Conservation (phyloP, 2,888 invertebrate species). For the Sicus ferrugineus region DNA sequence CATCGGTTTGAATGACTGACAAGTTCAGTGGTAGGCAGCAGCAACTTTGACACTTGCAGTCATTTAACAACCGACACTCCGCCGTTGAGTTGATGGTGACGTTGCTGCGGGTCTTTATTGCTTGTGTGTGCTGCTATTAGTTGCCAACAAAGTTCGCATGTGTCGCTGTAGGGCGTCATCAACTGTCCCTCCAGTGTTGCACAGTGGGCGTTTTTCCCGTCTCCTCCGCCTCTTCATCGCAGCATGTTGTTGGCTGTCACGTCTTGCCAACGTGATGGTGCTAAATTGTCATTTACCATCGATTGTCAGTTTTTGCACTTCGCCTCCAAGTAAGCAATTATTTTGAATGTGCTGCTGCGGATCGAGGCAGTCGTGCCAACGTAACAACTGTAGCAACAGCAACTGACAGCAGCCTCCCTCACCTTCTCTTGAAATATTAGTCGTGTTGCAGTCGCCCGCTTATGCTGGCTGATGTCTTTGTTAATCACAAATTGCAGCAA, state of each 20-base stretch:
- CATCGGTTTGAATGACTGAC: background rate
- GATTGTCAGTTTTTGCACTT: constrained; percentile 7
- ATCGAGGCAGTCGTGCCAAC: background rate
- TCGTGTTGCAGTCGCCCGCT: background rate
- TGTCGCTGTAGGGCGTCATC: background rate
- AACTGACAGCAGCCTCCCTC: too few species aligned
- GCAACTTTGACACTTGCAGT: too few species aligned
- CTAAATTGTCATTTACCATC: constrained; percentile 7
- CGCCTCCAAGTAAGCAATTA: constrained; percentile 9
- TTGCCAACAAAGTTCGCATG: background rate
- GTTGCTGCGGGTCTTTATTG: background rate
- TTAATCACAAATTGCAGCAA: too few species aligned
- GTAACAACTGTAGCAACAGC: too few species aligned
- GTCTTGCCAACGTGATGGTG: background rate
- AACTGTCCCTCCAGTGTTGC: too few species aligned
- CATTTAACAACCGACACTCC: background rate
- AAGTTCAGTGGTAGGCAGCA: background rate
- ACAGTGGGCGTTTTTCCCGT: background rate
- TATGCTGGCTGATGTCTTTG: background rate
- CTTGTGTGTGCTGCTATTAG: background rate
- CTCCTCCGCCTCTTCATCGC: background rate
- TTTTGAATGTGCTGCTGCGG: background rate
- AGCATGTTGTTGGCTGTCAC: background rate
- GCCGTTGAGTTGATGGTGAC: background rate
- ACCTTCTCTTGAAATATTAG: background rate